A percentile compares a stretch with the other conserved stretches of the same genome.
phyloP scores from a whole-genome alignment of 2,113 vertebrate species.

The Eleginops maclovinus region DNA sequence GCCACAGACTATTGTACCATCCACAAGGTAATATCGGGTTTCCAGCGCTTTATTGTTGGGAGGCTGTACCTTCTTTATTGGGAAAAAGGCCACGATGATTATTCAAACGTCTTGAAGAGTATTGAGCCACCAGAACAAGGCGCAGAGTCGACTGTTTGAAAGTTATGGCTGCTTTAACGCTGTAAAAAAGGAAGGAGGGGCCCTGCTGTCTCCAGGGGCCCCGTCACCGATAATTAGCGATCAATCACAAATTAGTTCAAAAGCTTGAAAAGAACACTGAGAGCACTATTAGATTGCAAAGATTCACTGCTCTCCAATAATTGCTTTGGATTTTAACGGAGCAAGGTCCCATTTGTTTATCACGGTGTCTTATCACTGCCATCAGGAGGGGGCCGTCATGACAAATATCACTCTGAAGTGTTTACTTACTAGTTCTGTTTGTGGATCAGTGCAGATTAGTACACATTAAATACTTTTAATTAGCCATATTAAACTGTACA shows the following conservation, averaged over 20 bases:
- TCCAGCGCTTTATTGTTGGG: constrained; percentile 62
- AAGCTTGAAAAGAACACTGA: constrained; percentile 80
- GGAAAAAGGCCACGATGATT: constrained; percentile 66
- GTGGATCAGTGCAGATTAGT: background rate
- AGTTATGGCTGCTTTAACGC: constrained; percentile 73
- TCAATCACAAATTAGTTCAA: constrained; percentile 84
- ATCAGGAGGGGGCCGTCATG: background rate
- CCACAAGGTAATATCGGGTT: constrained; percentile 49
- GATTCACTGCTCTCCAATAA: constrained; percentile 81
- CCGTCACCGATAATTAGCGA: constrained; percentile 81
- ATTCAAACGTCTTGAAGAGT: constrained; percentile 68
- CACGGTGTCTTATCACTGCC: constrained; percentile 29
- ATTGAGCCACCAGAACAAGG: constrained; percentile 69
- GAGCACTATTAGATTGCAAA: constrained; percentile 81
- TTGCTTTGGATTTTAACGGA: constrained; percentile 66
- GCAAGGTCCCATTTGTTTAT: constrained; percentile 53
- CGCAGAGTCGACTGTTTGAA: constrained; percentile 67
- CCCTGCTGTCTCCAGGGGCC: constrained; percentile 61
- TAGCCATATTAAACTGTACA: background rate
- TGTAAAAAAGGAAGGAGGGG: constrained; percentile 59
- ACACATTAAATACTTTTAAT: background rate
- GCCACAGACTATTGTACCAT: constrained; percentile 35
- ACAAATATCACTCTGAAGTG: background rate
- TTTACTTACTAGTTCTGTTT: background rate
- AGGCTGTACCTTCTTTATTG: constrained; percentile 63